Evolutionary conservation across 2,797 vertebrate species (phyloP), one percentile per base, ranked within the genome.

Genomic region (Tenualosa thibaudeaui): DNA sequence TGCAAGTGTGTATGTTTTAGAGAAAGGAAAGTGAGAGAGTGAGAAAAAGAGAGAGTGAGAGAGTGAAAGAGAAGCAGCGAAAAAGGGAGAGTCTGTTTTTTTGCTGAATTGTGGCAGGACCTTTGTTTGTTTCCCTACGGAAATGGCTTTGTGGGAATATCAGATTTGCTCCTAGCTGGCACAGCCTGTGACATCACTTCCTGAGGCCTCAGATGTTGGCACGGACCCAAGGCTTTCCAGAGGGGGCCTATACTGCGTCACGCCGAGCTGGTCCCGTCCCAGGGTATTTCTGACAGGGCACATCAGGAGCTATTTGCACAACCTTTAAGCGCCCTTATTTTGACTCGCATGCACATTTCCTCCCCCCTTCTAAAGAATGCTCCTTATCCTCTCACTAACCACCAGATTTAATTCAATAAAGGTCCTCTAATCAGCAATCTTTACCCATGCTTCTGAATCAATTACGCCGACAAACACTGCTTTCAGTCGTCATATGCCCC

Each of bases 101-200:
- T 17, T 78, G 37, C 40, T 19, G 71, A 78, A 78, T 78, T 78
- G 71, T 78, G 88, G 88, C 90, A 89, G 87, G 86, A 84, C 91
- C 40, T 43, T 86, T 94, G 92, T 95, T 95, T 96, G 90, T 93
- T 95, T 95, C 89, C 93, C 85, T 93, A 92, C 43, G 93, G 93
- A 94, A 95, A 94, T 90, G 91, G 90, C 92, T 94, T 93, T 93
- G 93, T 94, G 93, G 93, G 94, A 95, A 95, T 93, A 93, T 94
- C 91, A 91, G 89, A 93, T 93, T 90, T 93, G 90, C 92, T 92
- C 91, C 88, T 87, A 91, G 91, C 92, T 94, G 94, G 95, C 94
- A 95, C 90, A 92, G 85, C 84, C 82, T 81, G 75, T 95, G 92
- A 93, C 92, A 92, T 94, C 92, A 95, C 92, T 94, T 95, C 94